Evolutionary conservation across 2,888 invertebrate species (phyloP).

Genomic region (Meloe dianella): DNA sequence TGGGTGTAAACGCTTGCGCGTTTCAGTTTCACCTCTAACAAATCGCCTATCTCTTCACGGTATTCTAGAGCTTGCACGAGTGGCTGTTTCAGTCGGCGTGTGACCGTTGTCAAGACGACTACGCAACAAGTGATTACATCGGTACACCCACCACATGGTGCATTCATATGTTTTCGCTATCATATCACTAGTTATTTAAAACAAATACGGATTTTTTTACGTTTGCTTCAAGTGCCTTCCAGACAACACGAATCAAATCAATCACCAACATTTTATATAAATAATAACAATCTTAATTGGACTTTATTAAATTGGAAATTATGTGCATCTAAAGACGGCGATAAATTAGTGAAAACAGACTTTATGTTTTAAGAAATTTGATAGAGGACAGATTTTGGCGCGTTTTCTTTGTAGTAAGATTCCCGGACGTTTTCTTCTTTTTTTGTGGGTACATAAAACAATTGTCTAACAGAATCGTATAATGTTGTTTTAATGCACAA

Average conservation of each 20-base stretch:
- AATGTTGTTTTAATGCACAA: conserved; percentile 43
- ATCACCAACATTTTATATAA: not conserved
- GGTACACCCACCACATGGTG: conserved; percentile 52
- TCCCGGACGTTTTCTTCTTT: not conserved
- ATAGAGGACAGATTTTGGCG: conserved; percentile 10
- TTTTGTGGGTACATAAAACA: not conserved
- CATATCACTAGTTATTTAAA: too few relatives aligned
- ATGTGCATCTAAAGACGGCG: not conserved
- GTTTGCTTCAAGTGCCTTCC: conserved; percentile 28
- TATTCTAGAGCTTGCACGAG: conserved; percentile 39
- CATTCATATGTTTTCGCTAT: conserved; percentile 33
- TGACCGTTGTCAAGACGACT: conserved; percentile 52
- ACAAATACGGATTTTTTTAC: conserved; percentile 10
- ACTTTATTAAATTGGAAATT: not conserved
- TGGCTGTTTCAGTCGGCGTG: conserved; percentile 52
- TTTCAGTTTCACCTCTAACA: conserved; percentile 36
- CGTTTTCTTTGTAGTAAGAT: not conserved
- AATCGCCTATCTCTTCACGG: conserved; percentile 48
- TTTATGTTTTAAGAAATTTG: conserved; percentile 5
- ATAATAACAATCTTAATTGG: not conserved
- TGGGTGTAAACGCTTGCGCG: conserved; percentile 56
- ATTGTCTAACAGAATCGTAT: conserved; percentile 42
- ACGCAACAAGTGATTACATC: conserved; percentile 48
- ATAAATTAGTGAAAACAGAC: not conserved
- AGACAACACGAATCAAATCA: not conserved